Percentiles rank a stretch among this genome's conserved stretches.
Conservation (phyloP, 2,113 vertebrate genomes). For the Mustela nigripes region DNA sequence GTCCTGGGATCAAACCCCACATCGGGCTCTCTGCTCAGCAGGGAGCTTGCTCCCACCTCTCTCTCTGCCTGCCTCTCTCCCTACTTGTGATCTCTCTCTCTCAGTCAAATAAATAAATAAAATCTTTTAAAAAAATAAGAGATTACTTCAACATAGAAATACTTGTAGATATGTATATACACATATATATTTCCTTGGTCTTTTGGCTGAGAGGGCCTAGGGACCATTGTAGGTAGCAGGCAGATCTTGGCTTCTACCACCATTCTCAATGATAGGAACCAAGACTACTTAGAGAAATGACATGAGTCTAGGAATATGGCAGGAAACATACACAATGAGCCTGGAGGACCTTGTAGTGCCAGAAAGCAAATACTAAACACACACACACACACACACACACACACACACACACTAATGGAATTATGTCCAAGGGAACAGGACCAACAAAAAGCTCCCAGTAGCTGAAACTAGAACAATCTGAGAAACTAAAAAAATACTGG, state of each 20-base stretch:
- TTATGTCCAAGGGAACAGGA: neutral
- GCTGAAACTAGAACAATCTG: neutral
- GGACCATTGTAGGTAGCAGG: neutral
- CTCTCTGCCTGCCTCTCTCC: too few relatives aligned
- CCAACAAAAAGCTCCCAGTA: neutral
- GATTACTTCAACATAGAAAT: neutral
- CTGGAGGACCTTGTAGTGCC: neutral
- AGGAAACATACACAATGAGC: neutral
- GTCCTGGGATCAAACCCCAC: too few relatives aligned
- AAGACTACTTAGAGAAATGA: neutral
- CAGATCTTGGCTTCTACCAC: neutral
- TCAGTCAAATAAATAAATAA: too few relatives aligned
- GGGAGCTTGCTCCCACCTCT: too few relatives aligned
- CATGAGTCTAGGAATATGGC: neutral
- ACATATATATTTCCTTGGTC: neutral
- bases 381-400: neutral
- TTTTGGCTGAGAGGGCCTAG: neutral
- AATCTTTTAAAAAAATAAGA: too few relatives aligned
- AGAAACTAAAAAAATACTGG: neutral
- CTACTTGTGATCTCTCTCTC: too few relatives aligned
- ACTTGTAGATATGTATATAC: neutral
- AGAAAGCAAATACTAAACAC: neutral
- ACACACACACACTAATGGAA: neutral
- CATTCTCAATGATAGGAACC: neutral
- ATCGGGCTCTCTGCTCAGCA: too few relatives aligned